Evolutionary conservation across 2,797 vertebrate species (phyloP), one percentile per base, ranked within the genome.

Genomic region (Gymnothorax javanicus): DNA sequence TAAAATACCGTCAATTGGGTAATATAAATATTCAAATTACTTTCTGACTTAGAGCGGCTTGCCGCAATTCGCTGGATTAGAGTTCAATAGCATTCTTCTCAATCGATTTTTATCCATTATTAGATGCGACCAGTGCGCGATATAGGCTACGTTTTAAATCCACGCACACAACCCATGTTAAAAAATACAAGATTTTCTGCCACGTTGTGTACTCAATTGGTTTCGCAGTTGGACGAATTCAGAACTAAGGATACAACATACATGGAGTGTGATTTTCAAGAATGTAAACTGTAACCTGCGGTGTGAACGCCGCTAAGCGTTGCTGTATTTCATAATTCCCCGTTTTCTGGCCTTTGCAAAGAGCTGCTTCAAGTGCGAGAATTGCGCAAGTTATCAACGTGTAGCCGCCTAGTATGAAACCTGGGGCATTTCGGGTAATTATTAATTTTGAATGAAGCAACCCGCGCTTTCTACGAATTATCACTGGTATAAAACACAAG

Each of bases 401-500:
- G 33, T 81, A 52, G 77, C 56, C 52, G 77, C 52, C 17, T 23
- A 20, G 17, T 56, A 23, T 81, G 33, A 81, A 86, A 89, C 87
- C 86, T 9, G 88, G 77, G 59, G 25, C 84, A 75, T 23, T 52
- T 82, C 17, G 25, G 57, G 85, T 64, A 75, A 89, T 79, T 56
- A 87, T 85, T 54, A 1, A 90, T 82, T 81, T 62, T 83, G 43
- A 25, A 84, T 88, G 85, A 58, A 75, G 82, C 71, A 86, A 84
- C 82, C 69, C 59, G 82, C 85, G 82, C 60, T 87, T 88, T 83
- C 73, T 25, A 88, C 50, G 12, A 87, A 27, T 79, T 25, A 77
- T 43, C 27, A 83, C 8, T 71, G 7, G 52, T 52, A 83, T 52
- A 58, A 87, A 75, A 87, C 67, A 25, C 15, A 25, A 43, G 33